These are phyloP conservation scores for Caradrina kadenii DNA, from an alignment of 2,888 invertebrate species.

Conservation along the genomic window DNA sequence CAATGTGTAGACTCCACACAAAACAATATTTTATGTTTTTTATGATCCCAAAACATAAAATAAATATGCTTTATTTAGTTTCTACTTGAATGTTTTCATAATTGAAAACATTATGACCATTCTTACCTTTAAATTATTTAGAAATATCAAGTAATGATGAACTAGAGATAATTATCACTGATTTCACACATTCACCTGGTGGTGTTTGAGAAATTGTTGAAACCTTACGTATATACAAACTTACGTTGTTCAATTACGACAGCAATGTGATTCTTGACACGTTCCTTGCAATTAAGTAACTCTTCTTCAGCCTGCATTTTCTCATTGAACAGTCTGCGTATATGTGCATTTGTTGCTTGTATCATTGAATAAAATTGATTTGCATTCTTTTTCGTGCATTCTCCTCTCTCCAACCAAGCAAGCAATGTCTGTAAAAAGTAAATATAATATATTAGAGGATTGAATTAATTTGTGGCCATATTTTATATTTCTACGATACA, in stretches of 20 bases:
- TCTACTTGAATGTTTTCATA: conserved; percentile 53
- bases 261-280: conserved; percentile 96
- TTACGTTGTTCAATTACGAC: conserved; percentile 97
- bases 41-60: conserved; percentile 27
- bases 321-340: conserved; percentile 95
- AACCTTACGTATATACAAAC: conserved; percentile 80
- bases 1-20: conserved; percentile 30
- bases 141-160: conserved; percentile 45
- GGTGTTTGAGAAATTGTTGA: conserved; percentile 28
- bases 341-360: conserved; percentile 98
- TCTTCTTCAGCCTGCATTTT: conserved; percentile 97
- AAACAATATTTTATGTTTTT: conserved; percentile 26
- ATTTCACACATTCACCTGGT: conserved; percentile 35
- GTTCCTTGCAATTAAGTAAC: conserved; percentile 95
- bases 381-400: conserved; percentile 97
- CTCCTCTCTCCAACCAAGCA: conserved; percentile 98
- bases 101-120: conserved; percentile 61
- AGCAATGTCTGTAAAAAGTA: conserved; percentile 92
- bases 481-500: background rate
- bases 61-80: conserved; percentile 17
- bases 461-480: too few relatives aligned
- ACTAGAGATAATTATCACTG: conserved; percentile 47
- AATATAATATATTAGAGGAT: background rate
- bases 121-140: conserved; percentile 68
- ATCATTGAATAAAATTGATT: conserved; percentile 99